Conservation (phyloP, 1,140 invertebrate genomes). For the Magallana ariakensis region DNA sequence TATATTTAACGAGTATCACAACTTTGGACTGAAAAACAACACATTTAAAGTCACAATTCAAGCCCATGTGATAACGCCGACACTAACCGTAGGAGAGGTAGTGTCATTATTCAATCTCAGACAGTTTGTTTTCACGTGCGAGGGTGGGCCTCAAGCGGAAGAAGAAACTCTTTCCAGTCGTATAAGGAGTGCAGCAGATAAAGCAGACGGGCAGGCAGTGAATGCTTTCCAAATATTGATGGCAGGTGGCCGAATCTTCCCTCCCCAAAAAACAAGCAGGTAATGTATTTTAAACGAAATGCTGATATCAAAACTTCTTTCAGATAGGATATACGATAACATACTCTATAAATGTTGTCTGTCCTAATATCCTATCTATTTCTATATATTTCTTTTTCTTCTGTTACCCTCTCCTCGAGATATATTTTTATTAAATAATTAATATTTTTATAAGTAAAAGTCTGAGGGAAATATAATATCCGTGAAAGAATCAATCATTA, state of each 20-base stretch:
- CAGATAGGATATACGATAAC: slow-evolving; percentile 37
- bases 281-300: slow-evolving; percentile 15
- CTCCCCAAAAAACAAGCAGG: slow-evolving; percentile 22
- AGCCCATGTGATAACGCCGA: too few relatives aligned
- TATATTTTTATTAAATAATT: background rate
- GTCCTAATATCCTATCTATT: slow-evolving; percentile 23
- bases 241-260: slow-evolving; percentile 27
- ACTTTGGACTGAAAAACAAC: too few relatives aligned
- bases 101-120: too few relatives aligned
- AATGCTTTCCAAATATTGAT: slow-evolving; percentile 28
- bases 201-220: background rate
- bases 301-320: slow-evolving; percentile 36
- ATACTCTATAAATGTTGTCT: slow-evolving; percentile 44
- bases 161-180: background rate
- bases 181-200: slow-evolving; percentile 20
- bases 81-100: too few relatives aligned
- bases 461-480: too few relatives aligned
- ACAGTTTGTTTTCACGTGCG: background rate
- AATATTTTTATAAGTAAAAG: too few relatives aligned
- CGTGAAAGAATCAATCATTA: too few relatives aligned
- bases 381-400: background rate
- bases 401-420: background rate
- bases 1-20: too few relatives aligned
- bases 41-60: too few relatives aligned
- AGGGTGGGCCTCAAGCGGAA: background rate